These are phyloP conservation scores for Ceratotherium simum DNA, from an alignment of 2,113 vertebrate species.

Conservation along the genomic window DNA sequence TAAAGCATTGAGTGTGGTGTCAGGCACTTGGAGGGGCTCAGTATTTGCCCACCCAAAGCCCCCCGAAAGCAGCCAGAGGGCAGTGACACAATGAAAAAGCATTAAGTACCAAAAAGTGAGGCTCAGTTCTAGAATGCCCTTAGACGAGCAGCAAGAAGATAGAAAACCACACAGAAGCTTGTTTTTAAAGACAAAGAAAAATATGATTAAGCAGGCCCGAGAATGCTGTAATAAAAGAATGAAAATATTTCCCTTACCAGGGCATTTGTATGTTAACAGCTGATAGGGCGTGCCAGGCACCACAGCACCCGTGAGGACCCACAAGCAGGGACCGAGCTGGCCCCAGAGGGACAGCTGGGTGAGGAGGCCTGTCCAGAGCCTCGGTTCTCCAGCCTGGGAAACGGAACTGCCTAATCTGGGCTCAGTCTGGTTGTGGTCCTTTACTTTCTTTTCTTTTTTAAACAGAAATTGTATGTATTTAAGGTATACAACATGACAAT, in stretches of 20 bases:
- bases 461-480: not conserved
- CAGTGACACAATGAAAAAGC: not conserved
- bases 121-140: not conserved
- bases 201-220: conserved; percentile 90
- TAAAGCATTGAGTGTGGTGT: conserved; percentile 20
- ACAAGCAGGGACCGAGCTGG: not conserved
- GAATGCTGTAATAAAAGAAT: conserved; percentile 91
- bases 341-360: not conserved
- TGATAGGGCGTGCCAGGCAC: conserved; percentile 86
- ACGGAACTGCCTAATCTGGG: not conserved
- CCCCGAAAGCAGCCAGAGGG: not conserved
- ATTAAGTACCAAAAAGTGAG: not conserved
- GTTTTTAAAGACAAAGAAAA: conserved; percentile 89
- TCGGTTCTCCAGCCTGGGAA: not conserved
- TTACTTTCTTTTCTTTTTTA: not conserved
- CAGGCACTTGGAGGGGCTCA: conserved; percentile 21
- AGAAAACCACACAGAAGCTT: conserved; percentile 91
- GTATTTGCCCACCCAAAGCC: not conserved
- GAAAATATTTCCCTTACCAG: conserved; percentile 96
- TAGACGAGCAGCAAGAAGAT: conserved; percentile 45
- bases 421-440: not conserved
- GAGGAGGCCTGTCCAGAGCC: not conserved
- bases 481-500: not conserved
- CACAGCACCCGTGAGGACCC: not conserved
- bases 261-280: conserved; percentile 94